These are phyloP conservation scores for Halcyon leucocephala DNA, from an alignment of 2,797 vertebrate genomes.

Conservation along the genomic window DNA sequence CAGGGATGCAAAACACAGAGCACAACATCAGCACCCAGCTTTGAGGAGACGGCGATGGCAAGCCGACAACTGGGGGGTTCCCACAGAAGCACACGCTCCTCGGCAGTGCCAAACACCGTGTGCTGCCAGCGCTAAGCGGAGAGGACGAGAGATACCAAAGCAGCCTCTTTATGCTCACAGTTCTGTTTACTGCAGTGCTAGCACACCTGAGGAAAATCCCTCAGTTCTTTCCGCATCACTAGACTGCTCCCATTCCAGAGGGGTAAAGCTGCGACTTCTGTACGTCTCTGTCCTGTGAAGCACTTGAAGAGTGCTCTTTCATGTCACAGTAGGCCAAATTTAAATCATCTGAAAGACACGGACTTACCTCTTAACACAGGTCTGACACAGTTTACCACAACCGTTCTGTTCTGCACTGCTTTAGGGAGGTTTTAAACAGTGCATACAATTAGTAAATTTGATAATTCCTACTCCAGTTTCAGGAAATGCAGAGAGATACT, in stretches of 20 bases:
- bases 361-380: not conserved
- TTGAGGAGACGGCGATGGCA: not conserved
- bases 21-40: not conserved
- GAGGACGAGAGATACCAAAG: not conserved
- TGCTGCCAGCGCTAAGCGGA: not conserved
- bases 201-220: not conserved
- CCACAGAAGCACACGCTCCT: not conserved
- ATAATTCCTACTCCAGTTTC: not conserved
- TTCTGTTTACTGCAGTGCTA: too few relatives aligned
- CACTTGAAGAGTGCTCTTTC: not conserved
- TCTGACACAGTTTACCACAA: not conserved
- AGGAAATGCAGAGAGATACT: not conserved
- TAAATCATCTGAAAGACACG: not conserved
- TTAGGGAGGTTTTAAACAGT: not conserved
- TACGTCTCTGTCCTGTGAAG: not conserved
- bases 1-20: not conserved
- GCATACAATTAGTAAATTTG: not conserved
- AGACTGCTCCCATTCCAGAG: not conserved
- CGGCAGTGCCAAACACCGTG: not conserved
- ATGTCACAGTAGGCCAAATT: fast-evolving
- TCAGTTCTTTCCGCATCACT: not conserved
- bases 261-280: not conserved
- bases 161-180: not conserved
- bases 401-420: not conserved
- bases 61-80: not conserved